These are phyloP conservation scores for Halcyon smyrnensis DNA, from an alignment of 2,797 vertebrate genomes.

Conservation along the genomic window DNA sequence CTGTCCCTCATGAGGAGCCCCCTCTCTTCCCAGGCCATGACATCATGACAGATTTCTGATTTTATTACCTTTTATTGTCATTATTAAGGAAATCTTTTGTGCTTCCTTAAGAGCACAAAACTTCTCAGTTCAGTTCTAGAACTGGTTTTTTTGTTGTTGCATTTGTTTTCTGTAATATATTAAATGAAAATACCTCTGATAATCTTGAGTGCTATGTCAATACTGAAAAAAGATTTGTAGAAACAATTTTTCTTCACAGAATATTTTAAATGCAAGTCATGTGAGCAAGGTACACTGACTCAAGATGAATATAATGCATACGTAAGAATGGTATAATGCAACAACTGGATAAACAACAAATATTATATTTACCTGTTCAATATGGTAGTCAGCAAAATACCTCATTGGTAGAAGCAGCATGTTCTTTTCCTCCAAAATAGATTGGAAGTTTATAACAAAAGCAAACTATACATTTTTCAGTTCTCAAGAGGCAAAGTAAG, in stretches of 20 bases:
- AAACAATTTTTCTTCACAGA: background rate
- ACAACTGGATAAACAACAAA: background rate
- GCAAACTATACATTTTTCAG: background rate
- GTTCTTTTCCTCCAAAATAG: background rate
- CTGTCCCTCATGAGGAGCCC: accelerated
- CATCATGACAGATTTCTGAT: background rate
- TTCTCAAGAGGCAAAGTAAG: background rate
- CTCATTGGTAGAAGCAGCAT: background rate
- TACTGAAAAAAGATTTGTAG: background rate
- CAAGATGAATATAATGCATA: background rate
- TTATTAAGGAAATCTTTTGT: background rate
- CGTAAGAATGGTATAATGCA: background rate
- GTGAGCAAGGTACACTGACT: background rate
- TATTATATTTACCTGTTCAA: background rate
- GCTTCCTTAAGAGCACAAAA: background rate
- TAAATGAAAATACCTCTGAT: background rate
- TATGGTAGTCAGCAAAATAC: background rate
- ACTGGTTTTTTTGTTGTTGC: background rate
- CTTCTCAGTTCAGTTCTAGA: background rate
- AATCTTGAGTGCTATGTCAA: background rate
- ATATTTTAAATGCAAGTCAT: background rate
- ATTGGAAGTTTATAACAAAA: background rate
- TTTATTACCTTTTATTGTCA: background rate
- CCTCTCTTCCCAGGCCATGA: accelerated
- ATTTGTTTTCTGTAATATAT: background rate